These are phyloP conservation scores for Phacellophora camtschatica DNA, from an alignment of 30 jellyfish, hydroid and myxozoan species.

Conservation along the genomic window DNA sequence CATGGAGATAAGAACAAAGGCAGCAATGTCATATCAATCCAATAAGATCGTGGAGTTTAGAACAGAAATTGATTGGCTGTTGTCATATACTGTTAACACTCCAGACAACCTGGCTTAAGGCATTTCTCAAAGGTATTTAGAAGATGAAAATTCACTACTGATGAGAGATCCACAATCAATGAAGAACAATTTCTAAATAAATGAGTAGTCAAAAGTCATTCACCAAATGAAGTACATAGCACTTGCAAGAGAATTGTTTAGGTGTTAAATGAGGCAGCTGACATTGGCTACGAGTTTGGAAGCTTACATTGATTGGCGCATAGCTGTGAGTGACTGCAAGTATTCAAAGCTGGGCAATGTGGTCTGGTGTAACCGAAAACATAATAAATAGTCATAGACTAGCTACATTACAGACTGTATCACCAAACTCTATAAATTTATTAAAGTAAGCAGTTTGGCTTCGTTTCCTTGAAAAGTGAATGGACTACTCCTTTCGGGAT, in stretches of 20 bases:
- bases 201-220: not conserved
- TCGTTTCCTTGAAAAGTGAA: no score
- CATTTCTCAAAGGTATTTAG: constrained; percentile 1
- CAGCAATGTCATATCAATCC: constrained; percentile 11
- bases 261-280: not conserved
- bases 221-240: not conserved
- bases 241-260: not conserved
- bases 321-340: not conserved
- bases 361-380: no score
- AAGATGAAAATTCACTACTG: not conserved
- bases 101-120: constrained; percentile 26
- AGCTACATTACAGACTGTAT: no score
- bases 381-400: no score
- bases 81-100: not conserved
- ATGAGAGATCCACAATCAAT: constrained; percentile 1
- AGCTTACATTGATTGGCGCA: not conserved
- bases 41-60: constrained; percentile 2
- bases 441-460: no score
- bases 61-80: constrained; percentile 28
- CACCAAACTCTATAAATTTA: no score
- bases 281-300: not conserved
- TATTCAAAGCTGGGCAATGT: not conserved
- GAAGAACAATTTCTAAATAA: not conserved
- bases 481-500: no score
- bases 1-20: constrained; percentile 25